phyloP scores from a whole-genome alignment of 2,113 vertebrate species.

The Macrotus californicus region DNA sequence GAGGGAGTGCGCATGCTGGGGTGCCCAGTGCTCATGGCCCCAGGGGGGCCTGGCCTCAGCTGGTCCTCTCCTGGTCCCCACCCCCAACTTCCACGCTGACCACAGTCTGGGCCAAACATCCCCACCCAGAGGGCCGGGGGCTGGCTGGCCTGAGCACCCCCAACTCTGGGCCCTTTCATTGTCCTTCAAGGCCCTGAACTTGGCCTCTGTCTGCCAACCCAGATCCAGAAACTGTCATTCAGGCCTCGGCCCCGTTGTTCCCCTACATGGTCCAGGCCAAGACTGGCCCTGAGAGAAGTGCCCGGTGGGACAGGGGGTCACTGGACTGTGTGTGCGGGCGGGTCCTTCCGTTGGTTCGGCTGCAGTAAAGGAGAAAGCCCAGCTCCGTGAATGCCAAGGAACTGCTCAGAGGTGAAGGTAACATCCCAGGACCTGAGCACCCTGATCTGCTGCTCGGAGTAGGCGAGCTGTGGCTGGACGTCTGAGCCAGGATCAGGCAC shows the following conservation, averaged over 20 bases:
- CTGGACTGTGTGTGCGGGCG: not conserved
- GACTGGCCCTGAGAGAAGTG: not conserved
- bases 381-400: fast-evolving
- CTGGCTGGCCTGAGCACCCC: not conserved
- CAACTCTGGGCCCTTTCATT: not conserved
- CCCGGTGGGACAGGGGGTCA: fast-evolving
- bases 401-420: not conserved
- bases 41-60: not conserved
- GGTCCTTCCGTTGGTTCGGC: not conserved
- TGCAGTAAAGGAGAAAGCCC: not conserved
- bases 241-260: not conserved
- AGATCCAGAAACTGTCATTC: too few species aligned
- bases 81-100: not conserved
- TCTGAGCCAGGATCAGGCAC: not conserved
- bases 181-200: not conserved
- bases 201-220: not conserved
- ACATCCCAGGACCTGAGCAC: not conserved
- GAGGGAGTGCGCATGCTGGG: not conserved
- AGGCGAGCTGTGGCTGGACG: not conserved
- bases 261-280: too few species aligned
- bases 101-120: too few species aligned
- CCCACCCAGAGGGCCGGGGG: not conserved
- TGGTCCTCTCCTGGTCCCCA: not conserved
- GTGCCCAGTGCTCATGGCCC: not conserved
- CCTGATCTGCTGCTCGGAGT: not conserved